Percentiles rank a stretch among this genome's conserved stretches.
Evolutionary conservation across 1,140 invertebrate genomes (phyloP).

Genomic region (Drosophila yakuba): DNA sequence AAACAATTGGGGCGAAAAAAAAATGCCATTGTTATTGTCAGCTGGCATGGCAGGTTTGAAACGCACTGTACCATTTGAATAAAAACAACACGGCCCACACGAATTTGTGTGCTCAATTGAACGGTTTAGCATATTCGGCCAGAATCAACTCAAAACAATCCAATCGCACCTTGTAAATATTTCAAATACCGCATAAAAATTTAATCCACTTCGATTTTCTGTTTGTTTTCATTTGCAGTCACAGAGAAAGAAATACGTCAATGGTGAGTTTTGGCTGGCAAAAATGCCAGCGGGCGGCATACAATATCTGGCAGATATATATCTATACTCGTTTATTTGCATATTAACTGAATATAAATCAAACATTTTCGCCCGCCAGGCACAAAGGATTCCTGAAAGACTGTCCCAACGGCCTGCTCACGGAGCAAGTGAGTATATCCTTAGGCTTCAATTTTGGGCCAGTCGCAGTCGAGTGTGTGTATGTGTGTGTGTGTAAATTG

Average conservation of each 20-base stretch:
- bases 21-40: slow-evolving; percentile 6
- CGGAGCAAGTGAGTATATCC: slow-evolving; percentile 91
- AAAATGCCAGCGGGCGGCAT: background rate
- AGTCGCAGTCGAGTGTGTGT: too few species aligned
- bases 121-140: background rate
- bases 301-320: too few species aligned
- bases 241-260: slow-evolving; percentile 94
- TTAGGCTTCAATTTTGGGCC: background rate
- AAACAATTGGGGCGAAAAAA: background rate
- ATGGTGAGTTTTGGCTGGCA: slow-evolving; percentile 88
- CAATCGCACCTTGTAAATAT: slow-evolving; percentile 50
- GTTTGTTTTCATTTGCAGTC: slow-evolving; percentile 87
- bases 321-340: background rate
- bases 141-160: slow-evolving; percentile 16
- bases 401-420: slow-evolving; percentile 95
- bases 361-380: slow-evolving; percentile 86
- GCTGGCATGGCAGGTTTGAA: background rate
- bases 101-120: slow-evolving; percentile 3
- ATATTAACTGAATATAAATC: slow-evolving; percentile 3
- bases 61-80: slow-evolving; percentile 14
- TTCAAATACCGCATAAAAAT: slow-evolving; percentile 39
- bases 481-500: background rate
- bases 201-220: slow-evolving; percentile 46
- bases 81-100: background rate
- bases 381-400: slow-evolving; percentile 98